Evolutionary conservation across 2,113 vertebrate species (phyloP), one percentile per base, ranked within the genome.

Genomic region (Pachycephala philippinensis): DNA sequence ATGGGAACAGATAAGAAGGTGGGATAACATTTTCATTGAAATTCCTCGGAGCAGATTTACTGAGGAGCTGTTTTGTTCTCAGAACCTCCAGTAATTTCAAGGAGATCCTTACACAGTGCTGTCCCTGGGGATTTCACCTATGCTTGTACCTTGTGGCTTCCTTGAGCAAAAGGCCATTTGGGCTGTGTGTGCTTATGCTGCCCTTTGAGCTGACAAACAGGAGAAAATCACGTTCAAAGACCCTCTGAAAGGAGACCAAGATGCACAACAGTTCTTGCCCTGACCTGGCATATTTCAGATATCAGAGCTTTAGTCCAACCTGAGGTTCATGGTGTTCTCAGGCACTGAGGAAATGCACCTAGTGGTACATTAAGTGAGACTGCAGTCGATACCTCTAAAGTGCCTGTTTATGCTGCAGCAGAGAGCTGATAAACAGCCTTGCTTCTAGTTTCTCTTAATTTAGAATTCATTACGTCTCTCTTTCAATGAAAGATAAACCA

Each of bases 401-500:
- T 82, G 95, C 91, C 93, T 76, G 71, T 84, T 63, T 87, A 81
- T 82, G 91, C 95, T 53, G 60, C 40, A 75, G 77, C 83, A 76
- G 85, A 39, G 50, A 56, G 70, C 93, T 87, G 68, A 93, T 64
- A 94, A 90, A 90, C 96, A 47, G 61, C 89, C 78, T 87, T 93
- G 90, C 95, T 92, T 95, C 92, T 59, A 30, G 91, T 93, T 95
- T 90, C 87, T 98, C 95, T 95, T 98, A 89, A 95, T 98, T 97
- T 97, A 97, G 97, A 98, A 98, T 98, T 97, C 97, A 97, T 95
- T 96, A 92, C 57, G 3, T 98, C 97, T 98, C 97, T 90, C 95
- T 96, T 97, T 97, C 96, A 96, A 80, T 98, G 98, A 98, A 98
- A 98, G 97, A 98, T 97, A 98, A 97, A 94, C 97, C 97, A 98